Evolutionary conservation across 2,797 vertebrate species (phyloP).

Genomic region (Malacoctenus gilli): DNA sequence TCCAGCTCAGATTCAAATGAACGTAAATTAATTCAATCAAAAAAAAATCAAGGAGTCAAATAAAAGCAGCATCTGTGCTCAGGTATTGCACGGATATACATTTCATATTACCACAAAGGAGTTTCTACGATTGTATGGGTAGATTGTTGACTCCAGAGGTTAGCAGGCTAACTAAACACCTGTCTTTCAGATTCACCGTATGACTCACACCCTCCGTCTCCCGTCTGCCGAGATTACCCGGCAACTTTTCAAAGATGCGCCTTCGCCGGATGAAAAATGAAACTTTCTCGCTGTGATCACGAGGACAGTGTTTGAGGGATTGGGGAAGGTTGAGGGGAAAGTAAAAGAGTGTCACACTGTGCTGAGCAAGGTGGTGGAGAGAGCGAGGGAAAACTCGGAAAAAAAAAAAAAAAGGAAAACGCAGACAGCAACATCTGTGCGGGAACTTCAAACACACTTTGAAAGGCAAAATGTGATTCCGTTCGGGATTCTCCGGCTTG

Average conservation of each 20-base stretch:
- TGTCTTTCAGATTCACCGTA: constrained; percentile 45
- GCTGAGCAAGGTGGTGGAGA: constrained; percentile 52
- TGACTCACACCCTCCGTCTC: constrained; percentile 33
- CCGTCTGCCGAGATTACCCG: constrained; percentile 35
- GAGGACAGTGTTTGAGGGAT: constrained; percentile 54
- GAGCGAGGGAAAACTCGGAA: constrained; percentile 52
- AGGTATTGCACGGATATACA: too few relatives aligned
- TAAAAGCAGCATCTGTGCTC: too few relatives aligned
- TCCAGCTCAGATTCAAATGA: constrained; percentile 1
- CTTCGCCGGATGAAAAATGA: constrained; percentile 58
- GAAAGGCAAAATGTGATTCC: constrained; percentile 73
- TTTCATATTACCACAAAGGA: too few relatives aligned
- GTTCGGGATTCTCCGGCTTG: constrained; percentile 71
- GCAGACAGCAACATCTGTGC: constrained; percentile 70
- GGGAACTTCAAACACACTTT: constrained; percentile 74
- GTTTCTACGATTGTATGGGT: too few relatives aligned
- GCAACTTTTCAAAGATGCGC: constrained; percentile 59
- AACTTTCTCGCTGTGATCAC: constrained; percentile 73
- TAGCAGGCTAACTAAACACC: constrained; percentile 43
- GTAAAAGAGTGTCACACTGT: constrained; percentile 62
- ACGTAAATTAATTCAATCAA: neutral
- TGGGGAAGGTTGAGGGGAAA: constrained; percentile 28
- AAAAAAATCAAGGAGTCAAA: too few relatives aligned
- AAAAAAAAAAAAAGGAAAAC: constrained; percentile 25
- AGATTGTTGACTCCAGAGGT: constrained; percentile 5